Conservation (phyloP, 2,113 vertebrate genomes). For the Serinus canaria region DNA sequence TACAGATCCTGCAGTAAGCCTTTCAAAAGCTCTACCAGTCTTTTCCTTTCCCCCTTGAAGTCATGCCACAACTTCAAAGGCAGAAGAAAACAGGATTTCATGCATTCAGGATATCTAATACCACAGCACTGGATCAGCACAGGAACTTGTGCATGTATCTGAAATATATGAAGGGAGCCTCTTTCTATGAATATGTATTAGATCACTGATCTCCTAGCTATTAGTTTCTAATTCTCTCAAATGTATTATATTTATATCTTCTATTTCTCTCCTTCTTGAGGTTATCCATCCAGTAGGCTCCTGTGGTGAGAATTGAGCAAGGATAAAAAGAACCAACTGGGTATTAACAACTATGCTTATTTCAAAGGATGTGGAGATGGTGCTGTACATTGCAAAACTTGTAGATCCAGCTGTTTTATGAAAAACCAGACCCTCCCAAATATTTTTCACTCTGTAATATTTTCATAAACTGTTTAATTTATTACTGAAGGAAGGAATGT, state of each 20-base stretch:
- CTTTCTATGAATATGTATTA: not conserved
- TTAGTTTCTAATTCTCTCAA: not conserved
- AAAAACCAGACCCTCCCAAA: not conserved
- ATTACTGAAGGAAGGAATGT: slow-evolving; percentile 28
- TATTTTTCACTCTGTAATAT: slow-evolving; percentile 19
- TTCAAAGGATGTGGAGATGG: not conserved
- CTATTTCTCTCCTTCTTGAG: not conserved
- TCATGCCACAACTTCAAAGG: slow-evolving; percentile 6
- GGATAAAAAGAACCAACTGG: not conserved
- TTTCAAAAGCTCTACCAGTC: not conserved
- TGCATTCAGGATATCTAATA: not conserved
- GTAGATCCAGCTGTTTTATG: not conserved
- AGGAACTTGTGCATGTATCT: not conserved
- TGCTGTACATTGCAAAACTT: not conserved
- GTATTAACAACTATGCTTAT: not conserved
- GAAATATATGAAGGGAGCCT: not conserved
- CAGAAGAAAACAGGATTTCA: slow-evolving; percentile 14
- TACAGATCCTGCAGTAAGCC: not conserved
- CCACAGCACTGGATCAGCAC: not conserved
- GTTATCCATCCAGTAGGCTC: not conserved
- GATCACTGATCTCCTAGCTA: not conserved
- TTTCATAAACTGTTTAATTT: slow-evolving; percentile 10
- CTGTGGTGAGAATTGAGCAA: not conserved
- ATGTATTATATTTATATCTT: not conserved
- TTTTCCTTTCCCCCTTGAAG: not conserved